Base-by-base conservation (phyloP, 2,797 vertebrate species). In the Agapornis canus region DNA sequence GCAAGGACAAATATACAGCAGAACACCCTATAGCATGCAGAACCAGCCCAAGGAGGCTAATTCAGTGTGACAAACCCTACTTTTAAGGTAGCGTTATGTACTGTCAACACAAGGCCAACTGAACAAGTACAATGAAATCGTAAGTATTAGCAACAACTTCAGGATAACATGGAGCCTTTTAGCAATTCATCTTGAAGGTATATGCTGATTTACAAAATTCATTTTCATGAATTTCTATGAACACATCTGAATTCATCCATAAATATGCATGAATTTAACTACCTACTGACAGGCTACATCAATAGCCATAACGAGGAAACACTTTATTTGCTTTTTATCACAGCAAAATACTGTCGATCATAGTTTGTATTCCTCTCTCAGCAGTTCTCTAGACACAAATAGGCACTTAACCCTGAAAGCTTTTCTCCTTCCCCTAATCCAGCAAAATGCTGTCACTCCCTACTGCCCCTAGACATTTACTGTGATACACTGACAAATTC, bases 191-290 rank as follows among this genome's bases (percentile, higher is more conserved):
- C 43, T 15, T 37, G 54, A 79, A 20, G 13, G 7, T 4, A 15
- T 5, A 72, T 0, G 2, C 0, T 25, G 20, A 64, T n/a, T 32
- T 22, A 52, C n/a, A 60, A 31, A 47, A 45, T 12, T 22, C 49
- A 47, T 45, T 85, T 27, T 11, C 32, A 37, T 59, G 15, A 59
- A 59, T 37, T 59, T 26, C 32, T 3, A 57, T 35, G 14, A 57
- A 57, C 23, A 57, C n/a, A 35, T 57, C 54, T 57, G 54, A 32
- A 57, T 57, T 35, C 14, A 57, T 35, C 9, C n/a, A 35, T 35
- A 35, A 35, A 25, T 16, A 35, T 11, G 0, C 15, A 63, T 13
- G 3, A 49, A 60, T 69, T 9, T 66, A 13, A 65, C 25, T 56
- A 59, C 40, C 10, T 32, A 65, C 26, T 17, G 90, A 72, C 1